Percentiles rank a stretch among this genome's conserved stretches.
Evolutionary conservation across 2,797 vertebrate genomes (phyloP).

Genomic region (Glossophaga mutica): DNA sequence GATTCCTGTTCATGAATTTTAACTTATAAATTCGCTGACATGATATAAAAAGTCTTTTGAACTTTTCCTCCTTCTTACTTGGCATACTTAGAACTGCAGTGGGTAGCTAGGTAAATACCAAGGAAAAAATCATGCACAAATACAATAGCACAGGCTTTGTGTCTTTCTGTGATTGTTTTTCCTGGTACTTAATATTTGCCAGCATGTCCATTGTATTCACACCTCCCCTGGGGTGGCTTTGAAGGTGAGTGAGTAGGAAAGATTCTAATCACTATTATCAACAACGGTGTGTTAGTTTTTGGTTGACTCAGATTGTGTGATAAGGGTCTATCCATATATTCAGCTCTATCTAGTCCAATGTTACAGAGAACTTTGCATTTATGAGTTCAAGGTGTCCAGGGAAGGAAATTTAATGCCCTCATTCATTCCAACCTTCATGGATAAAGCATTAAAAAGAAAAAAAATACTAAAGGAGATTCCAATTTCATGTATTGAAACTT

Average conservation of each 20-base stretch:
- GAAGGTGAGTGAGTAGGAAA: neutral
- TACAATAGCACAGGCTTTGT: neutral
- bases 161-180: neutral
- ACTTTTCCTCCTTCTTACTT: neutral
- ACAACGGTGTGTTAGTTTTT: neutral
- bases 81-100: neutral
- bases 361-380: neutral
- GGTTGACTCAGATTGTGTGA: neutral
- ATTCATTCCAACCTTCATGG: neutral
- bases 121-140: neutral
- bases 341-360: neutral
- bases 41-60: neutral
- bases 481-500: neutral
- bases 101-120: neutral
- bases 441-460: neutral
- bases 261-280: neutral
- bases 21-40: neutral
- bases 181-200: neutral
- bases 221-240: neutral
- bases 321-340: neutral
- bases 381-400: neutral
- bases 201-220: neutral
- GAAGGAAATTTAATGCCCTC: neutral
- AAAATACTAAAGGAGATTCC: neutral
- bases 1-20: constrained; percentile 13